Base-by-base conservation (phyloP, 2,888 invertebrate genomes). In the Sesamia inferens region DNA sequence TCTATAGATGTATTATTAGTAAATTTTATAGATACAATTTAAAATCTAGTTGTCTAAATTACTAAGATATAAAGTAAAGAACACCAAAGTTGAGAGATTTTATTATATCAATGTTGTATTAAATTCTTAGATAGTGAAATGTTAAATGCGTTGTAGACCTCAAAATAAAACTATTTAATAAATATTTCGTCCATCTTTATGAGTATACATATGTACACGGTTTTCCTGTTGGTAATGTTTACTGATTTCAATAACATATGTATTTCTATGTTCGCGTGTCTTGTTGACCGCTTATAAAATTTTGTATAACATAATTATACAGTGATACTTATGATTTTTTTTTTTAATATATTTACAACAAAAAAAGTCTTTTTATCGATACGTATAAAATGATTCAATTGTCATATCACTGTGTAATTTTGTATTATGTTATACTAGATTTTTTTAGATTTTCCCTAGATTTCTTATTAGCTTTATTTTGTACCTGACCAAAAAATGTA, bases 71-170 rank as follows among this genome's bases (percentile, higher is more conserved):
- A 74, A 68, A 74, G n/a, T 70, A 78, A 74, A 7, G 59, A 85
- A 85, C 85, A 85, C 85, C 86, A 85, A 84, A 73, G 44, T 72
- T 68, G 66, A 81, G 75, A 82, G 75, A 84, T 79, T 81, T 68
- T 74, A 76, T 22, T 66, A 81, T 82, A 82, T 86, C 62, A 65
- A 73, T 79, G 85, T 85, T 84, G 86, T 86, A 76, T 65, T 22
- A 76, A 69, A 61, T 61, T 81, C 24, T 61, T 86, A 85, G 66
- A 68, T 86, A 79, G 63, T 5, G 11, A 79, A 73, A 61, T 5
- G 65, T 66, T 74, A 16, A 47, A 54, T 64, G 62, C 31, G 51
- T 61, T 63, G 74, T 74, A 71, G 68, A 61, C 79, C 82, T 85
- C 79, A 78, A 31, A 31, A 16, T 58, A 54, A 54, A 11, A 54